Conservation (phyloP, 2,888 invertebrate genomes). For the Athalia cordata region DNA sequence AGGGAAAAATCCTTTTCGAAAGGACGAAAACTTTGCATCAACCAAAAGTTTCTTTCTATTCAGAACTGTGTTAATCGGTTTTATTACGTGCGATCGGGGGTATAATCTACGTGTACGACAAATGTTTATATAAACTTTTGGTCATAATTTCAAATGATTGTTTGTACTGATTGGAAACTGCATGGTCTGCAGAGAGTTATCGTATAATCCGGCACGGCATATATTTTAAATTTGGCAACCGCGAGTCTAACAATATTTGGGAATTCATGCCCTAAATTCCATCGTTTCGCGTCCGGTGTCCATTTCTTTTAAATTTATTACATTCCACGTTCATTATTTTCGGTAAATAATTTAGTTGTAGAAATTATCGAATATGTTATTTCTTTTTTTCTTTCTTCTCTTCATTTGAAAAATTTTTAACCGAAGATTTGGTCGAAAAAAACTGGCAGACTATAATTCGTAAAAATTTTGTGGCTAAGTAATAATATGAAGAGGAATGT, state of each 20-base stretch:
- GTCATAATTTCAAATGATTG: constrained; percentile 5
- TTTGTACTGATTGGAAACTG: constrained; percentile 1
- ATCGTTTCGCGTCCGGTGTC: background rate
- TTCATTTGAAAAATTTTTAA: too few species aligned
- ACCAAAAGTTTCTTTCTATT: background rate
- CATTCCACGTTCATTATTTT: background rate
- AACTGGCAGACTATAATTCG: background rate
- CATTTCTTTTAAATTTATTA: background rate
- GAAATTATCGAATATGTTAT: too few species aligned
- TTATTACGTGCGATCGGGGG: background rate
- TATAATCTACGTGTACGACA: background rate
- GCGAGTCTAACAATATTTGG: background rate
- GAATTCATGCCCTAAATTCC: background rate
- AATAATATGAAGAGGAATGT: background rate
- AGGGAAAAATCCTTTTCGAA: too few species aligned
- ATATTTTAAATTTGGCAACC: background rate
- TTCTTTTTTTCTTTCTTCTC: too few species aligned
- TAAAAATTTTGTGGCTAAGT: constrained; percentile 1
- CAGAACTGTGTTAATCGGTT: too few species aligned
- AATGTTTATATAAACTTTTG: constrained; percentile 7
- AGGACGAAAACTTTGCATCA: constrained; percentile 38
- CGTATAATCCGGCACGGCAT: background rate
- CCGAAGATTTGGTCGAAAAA: too few species aligned
- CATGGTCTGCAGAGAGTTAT: background rate
- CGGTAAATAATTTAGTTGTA: too few species aligned